Percentiles rank a stretch among this genome's conserved stretches.
These are phyloP conservation scores for Lucilia sericata DNA, from an alignment of 1,140 invertebrate genomes.

Conservation along the genomic window DNA sequence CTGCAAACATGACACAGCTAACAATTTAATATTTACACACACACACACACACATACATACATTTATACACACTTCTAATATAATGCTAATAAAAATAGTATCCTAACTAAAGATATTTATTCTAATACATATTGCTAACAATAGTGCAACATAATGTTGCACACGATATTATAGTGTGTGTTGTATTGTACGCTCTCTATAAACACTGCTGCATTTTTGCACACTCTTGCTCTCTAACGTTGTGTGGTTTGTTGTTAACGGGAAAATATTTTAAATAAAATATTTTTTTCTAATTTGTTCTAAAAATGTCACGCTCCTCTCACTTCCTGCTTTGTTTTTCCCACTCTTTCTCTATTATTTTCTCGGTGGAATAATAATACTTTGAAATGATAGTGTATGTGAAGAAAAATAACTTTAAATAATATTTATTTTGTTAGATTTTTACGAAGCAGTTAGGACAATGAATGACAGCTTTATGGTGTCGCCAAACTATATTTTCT, in stretches of 20 bases:
- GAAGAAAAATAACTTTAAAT: too few species aligned
- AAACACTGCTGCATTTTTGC: background rate
- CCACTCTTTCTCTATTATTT: too few species aligned
- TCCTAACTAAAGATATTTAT: background rate
- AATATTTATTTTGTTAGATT: too few species aligned
- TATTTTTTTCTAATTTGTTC: background rate
- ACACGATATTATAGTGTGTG: background rate
- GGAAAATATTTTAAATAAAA: background rate
- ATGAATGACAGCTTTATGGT: too few species aligned
- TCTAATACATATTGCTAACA: background rate
- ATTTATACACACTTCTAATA: background rate
- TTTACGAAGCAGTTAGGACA: too few species aligned
- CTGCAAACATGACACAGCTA: conserved; percentile 7
- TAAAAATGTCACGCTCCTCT: background rate
- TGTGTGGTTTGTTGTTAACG: background rate
- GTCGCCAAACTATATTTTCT: too few species aligned
- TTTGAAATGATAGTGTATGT: too few species aligned
- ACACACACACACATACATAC: background rate
- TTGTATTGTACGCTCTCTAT: background rate
- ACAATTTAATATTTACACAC: background rate
- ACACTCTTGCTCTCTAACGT: background rate
- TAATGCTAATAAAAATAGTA: background rate
- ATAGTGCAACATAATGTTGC: background rate
- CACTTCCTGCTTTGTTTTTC: too few species aligned
- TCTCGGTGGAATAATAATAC: too few species aligned